Evolutionary conservation across 2,113 vertebrate species (phyloP).

Genomic region (Heterocephalus glaber): DNA sequence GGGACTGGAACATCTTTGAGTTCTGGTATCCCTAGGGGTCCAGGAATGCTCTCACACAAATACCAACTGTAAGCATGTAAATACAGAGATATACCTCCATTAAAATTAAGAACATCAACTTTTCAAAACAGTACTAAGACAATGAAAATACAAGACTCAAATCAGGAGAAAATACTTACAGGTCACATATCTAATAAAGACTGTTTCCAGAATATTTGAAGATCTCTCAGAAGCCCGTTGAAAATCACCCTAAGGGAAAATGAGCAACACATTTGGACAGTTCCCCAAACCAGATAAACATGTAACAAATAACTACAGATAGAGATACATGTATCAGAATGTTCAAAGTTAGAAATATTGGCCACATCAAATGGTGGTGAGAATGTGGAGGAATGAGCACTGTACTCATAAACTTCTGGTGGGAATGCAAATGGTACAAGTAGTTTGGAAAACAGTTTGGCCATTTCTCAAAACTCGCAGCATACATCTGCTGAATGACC

Average conservation of each 20-base stretch:
- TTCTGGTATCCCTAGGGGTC: no score
- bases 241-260: neutral
- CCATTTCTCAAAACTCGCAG: neutral
- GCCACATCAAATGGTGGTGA: neutral
- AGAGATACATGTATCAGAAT: neutral
- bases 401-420: neutral
- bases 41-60: neutral
- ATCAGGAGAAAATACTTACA: conserved; percentile 27
- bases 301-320: neutral
- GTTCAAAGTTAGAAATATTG: neutral
- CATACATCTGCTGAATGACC: neutral
- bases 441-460: neutral
- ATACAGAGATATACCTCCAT: neutral
- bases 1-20: neutral
- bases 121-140: neutral
- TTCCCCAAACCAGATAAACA: neutral
- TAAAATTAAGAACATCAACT: neutral
- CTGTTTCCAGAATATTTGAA: neutral
- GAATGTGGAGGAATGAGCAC: neutral
- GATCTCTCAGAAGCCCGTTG: neutral
- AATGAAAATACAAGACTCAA: neutral
- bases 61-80: neutral
- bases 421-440: neutral
- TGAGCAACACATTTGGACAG: neutral
- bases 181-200: neutral